Conservation (phyloP, 2,113 vertebrate species). For the Oxygymnocypris stewartii region DNA sequence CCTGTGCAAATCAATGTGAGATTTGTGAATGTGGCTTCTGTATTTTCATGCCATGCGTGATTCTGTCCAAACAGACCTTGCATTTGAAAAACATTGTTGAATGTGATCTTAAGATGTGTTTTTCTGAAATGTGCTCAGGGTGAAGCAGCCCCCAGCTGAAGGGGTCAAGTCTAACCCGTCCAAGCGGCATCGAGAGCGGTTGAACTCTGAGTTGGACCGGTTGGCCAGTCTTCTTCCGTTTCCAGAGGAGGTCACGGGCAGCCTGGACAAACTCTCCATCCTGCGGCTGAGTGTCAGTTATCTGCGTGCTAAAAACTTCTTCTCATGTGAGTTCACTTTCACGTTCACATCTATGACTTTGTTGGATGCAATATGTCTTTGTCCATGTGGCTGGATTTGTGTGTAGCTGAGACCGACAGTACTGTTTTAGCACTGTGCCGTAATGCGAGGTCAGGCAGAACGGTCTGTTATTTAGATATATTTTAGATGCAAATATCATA, state of each 20-base stretch:
- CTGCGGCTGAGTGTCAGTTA: conserved; percentile 72
- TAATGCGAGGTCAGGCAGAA: not conserved
- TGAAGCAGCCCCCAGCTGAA: conserved; percentile 52
- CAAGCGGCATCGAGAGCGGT: conserved; percentile 71
- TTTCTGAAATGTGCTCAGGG: conserved; percentile 49
- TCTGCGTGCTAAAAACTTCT: conserved; percentile 69
- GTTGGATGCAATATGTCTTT: not conserved
- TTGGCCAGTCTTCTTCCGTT: conserved; percentile 70
- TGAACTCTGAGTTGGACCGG: conserved; percentile 73
- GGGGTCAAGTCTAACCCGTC: conserved; percentile 71
- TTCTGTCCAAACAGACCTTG: not conserved
- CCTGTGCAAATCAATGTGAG: not conserved
- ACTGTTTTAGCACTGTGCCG: not conserved
- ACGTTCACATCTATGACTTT: not conserved
- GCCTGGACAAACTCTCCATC: conserved; percentile 74
- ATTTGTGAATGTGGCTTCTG: not conserved
- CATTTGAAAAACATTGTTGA: not conserved
- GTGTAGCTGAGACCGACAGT: not conserved
- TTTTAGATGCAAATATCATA: not conserved
- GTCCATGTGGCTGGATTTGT: not conserved
- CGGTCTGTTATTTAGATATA: not conserved
- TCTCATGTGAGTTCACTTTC: conserved; percentile 59
- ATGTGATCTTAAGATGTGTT: not conserved
- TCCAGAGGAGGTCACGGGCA: conserved; percentile 67
- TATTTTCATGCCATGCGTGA: not conserved